Conservation (phyloP, 2,113 vertebrate species). For the Protomyctophum bolini region DNA sequence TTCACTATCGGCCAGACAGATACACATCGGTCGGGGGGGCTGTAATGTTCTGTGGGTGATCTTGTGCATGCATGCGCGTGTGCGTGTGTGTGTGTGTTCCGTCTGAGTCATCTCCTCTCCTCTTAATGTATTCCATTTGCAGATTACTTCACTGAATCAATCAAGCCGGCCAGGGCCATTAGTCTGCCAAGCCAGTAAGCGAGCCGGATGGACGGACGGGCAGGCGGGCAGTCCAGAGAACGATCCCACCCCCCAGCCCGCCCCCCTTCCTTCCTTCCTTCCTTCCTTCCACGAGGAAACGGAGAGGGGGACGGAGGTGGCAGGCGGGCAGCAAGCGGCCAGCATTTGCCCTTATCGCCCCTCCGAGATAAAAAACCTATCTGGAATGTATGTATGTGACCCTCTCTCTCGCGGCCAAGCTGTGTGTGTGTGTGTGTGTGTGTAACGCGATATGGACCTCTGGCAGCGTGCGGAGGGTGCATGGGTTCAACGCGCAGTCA, state of each 20-base stretch:
- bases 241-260: background rate
- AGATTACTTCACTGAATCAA: conserved; percentile 77
- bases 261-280: background rate
- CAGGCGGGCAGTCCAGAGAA: background rate
- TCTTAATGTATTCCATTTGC: conserved; percentile 77
- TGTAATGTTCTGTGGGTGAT: too few species aligned
- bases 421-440: conserved; percentile 19
- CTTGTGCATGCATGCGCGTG: too few species aligned
- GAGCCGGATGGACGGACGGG: conserved; percentile 20
- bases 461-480: conserved; percentile 14
- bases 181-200: conserved; percentile 58
- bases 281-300: background rate
- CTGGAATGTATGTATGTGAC: conserved; percentile 63
- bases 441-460: background rate
- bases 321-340: background rate
- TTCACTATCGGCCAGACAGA: background rate
- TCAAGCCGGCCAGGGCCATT: conserved; percentile 71
- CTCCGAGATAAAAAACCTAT: conserved; percentile 53
- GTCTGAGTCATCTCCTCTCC: conserved; percentile 56
- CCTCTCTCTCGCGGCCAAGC: conserved; percentile 21
- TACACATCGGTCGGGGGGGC: background rate
- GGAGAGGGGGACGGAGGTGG: background rate
- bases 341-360: conserved; percentile 3
- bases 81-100: too few species aligned
- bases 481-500: conserved; percentile 68